These are phyloP conservation scores for Zoanthus sansibaricus DNA, from an alignment of 92 coral and sea anemone genomes.

Conservation along the genomic window DNA sequence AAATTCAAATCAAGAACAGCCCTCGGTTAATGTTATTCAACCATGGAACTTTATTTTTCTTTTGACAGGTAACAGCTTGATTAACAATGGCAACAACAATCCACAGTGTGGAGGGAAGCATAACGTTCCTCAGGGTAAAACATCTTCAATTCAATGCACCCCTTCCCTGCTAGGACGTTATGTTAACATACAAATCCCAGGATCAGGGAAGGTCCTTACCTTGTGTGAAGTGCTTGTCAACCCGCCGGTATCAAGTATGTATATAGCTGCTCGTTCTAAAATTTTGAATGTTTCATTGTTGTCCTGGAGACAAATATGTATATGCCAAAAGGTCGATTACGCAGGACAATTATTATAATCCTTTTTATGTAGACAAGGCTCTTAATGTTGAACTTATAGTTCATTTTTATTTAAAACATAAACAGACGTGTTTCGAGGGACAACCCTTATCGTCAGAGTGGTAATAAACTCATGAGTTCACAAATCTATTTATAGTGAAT, in stretches of 20 bases:
- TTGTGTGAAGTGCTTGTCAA: constrained; percentile 1
- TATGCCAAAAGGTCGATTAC: too few relatives aligned
- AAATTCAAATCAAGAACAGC: too few relatives aligned
- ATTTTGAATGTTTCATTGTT: background rate
- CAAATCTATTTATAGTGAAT: too few relatives aligned
- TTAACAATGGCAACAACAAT: background rate
- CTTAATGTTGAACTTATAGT: too few relatives aligned
- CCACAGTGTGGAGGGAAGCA: background rate
- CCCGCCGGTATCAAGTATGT: background rate
- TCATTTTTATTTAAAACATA: too few relatives aligned
- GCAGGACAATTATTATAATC: too few relatives aligned
- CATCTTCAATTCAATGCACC: background rate
- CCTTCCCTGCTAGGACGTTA: background rate
- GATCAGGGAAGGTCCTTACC: background rate
- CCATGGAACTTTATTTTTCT: background rate
- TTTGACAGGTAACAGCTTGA: background rate
- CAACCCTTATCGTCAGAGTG: too few relatives aligned
- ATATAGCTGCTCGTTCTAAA: background rate
- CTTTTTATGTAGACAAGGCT: too few relatives aligned
- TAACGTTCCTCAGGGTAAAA: background rate
- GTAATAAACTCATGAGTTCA: too few relatives aligned
- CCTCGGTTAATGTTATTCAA: too few relatives aligned
- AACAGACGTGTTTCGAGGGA: too few relatives aligned
- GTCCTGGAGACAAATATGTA: too few relatives aligned
- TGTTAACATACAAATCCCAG: background rate